Percentiles rank a stretch among this genome's conserved stretches.
Conservation (phyloP, 2,888 invertebrate genomes). For the Clistopyga incitator region DNA sequence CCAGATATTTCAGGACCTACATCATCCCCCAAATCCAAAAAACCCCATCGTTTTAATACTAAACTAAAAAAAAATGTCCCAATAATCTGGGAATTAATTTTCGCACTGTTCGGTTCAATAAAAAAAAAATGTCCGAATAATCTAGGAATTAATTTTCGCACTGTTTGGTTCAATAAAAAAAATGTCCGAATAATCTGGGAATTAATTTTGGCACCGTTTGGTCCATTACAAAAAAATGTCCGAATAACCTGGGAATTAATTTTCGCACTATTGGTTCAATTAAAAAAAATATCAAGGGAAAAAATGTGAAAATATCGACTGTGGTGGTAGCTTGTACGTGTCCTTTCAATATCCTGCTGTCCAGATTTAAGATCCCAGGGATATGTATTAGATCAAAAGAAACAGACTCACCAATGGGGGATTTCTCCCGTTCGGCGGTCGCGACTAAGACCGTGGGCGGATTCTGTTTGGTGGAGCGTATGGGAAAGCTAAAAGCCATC, state of each 20-base stretch:
- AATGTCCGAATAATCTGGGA: neutral
- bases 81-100: too few species aligned
- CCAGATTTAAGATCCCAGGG: constrained; percentile 55
- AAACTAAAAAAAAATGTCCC: neutral
- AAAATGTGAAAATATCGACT: too few species aligned
- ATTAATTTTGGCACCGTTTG: neutral
- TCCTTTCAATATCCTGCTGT: constrained; percentile 43
- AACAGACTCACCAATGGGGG: constrained; percentile 63
- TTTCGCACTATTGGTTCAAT: neutral
- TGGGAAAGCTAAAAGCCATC: constrained; percentile 79
- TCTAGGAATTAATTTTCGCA: neutral
- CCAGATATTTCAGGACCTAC: neutral
- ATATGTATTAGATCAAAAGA: constrained; percentile 73
- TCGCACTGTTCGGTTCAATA: neutral
- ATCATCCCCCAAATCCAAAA: neutral
- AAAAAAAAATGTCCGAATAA: neutral
- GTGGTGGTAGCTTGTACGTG: neutral
- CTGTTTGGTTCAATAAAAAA: neutral
- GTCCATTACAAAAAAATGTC: neutral
- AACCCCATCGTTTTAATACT: neutral
- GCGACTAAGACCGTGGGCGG: constrained; percentile 67
- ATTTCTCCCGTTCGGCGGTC: constrained; percentile 28
- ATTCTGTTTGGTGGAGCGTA: constrained; percentile 77
- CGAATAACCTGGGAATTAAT: neutral
- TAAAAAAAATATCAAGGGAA: too few species aligned